phyloP scores from a whole-genome alignment of 1,140 invertebrate species.

The Andricus grossulariae region DNA sequence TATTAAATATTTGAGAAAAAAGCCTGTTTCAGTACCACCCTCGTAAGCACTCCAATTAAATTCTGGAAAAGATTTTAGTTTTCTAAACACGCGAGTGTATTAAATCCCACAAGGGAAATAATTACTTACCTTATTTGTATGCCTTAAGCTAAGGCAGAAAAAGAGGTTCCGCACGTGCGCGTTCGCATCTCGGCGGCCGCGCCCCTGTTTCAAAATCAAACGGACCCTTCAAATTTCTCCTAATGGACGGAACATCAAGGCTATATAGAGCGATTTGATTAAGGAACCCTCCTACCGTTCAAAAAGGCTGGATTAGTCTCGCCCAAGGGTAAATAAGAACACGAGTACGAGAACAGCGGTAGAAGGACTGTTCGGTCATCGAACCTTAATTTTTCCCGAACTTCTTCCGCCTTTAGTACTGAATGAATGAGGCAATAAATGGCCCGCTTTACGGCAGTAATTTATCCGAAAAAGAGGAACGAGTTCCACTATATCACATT shows the following conservation, averaged over 20 bases:
- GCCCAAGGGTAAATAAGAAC: slow-evolving; percentile 46
- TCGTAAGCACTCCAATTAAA: background rate
- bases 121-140: slow-evolving; percentile 36
- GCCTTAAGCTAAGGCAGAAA: slow-evolving; percentile 30
- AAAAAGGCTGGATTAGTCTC: slow-evolving; percentile 45
- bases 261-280: slow-evolving; percentile 49
- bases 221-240: slow-evolving; percentile 55
- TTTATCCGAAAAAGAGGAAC: background rate
- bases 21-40: too few species aligned
- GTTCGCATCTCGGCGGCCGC: slow-evolving; percentile 35
- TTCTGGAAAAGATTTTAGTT: background rate
- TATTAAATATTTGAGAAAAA: too few species aligned
- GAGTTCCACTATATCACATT: too few species aligned
- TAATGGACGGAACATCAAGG: slow-evolving; percentile 51
- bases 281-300: slow-evolving; percentile 40
- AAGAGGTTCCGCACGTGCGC: slow-evolving; percentile 51
- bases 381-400: slow-evolving; percentile 2
- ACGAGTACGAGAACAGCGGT: slow-evolving; percentile 33
- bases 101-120: slow-evolving; percentile 11
- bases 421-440: background rate
- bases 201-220: slow-evolving; percentile 49
- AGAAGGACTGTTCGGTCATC: slow-evolving; percentile 34
- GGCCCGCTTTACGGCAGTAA: background rate
- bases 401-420: background rate
- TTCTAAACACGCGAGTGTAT: slow-evolving; percentile 15